Evolutionary conservation across 2,888 invertebrate species (phyloP), one percentile per base, ranked within the genome.

Genomic region (Sabellastarte sp.): DNA sequence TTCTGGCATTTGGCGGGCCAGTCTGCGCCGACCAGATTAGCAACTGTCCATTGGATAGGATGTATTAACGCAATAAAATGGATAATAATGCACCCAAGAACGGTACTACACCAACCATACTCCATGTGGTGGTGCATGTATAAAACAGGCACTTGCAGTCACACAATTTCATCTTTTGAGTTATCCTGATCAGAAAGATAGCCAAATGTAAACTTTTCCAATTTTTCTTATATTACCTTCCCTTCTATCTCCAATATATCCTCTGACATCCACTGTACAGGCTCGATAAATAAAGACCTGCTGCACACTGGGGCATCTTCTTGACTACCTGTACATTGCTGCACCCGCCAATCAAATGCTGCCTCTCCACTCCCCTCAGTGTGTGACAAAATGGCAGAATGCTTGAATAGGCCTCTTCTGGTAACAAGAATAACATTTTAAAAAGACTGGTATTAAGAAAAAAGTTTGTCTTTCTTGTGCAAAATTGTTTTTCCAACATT

Each of bases 191-290:
- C n/a, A n/a, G n/a, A n/a, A n/a, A n/a, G n/a, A n/a, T n/a, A n/a
- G n/a, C n/a, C n/a, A n/a, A n/a, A n/a, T n/a, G n/a, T n/a, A n/a
- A n/a, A n/a, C n/a, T n/a, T n/a, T n/a, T n/a, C n/a, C n/a, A n/a
- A n/a, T n/a, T n/a, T n/a, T n/a, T n/a, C n/a, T n/a, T n/a, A n/a
- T n/a, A n/a, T n/a, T 68, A 95, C 87, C 84, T 94, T 93, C 50
- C 94, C 94, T 77, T 91, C 89, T 20, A 90, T 87, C 63, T 86
- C 87, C 74, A 89, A 88, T 51, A 88, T 86, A 56, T 91, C 89
- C 75, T 89, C 88, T 59, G 87, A 86, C 93, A 95, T 95, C 95
- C 95, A 95, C 15, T 89, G 87, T 78, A 95, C 87, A 0, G 95
- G 95, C 85, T 95, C 95, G 67, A 94, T 88, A 85, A 95, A 95